Evolutionary conservation across 2,797 vertebrate genomes (phyloP).

Genomic region (Dromococcyx pavoninus): DNA sequence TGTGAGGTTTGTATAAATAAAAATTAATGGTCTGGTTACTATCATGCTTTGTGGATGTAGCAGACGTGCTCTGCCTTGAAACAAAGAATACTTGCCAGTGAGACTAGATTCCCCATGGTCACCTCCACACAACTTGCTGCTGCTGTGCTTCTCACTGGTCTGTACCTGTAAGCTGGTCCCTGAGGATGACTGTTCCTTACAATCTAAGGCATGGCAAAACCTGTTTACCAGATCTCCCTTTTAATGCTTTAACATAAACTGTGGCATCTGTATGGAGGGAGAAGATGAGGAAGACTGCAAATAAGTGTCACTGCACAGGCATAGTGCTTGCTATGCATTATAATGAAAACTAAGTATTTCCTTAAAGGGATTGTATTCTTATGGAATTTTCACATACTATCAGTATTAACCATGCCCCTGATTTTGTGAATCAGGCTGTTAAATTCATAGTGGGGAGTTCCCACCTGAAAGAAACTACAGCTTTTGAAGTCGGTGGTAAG

Average conservation of each 20-base stretch:
- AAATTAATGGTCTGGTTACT: background rate
- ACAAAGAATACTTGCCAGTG: too few relatives aligned
- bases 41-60: background rate
- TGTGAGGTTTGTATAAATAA: background rate
- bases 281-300: background rate
- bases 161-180: background rate
- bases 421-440: background rate
- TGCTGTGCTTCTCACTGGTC: background rate
- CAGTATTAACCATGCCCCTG: background rate
- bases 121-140: background rate
- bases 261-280: background rate
- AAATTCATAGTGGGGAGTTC: background rate
- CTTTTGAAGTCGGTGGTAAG: background rate
- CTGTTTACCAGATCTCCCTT: background rate
- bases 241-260: background rate
- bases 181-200: background rate
- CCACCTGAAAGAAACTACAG: background rate
- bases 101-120: background rate
- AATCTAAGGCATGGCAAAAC: background rate
- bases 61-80: background rate
- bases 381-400: background rate
- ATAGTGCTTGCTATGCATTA: rapidly evolving
- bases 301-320: rapidly evolving
- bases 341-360: background rate
- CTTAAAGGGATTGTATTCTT: background rate